A percentile compares a stretch with the other conserved stretches of the same genome.
Conservation (phyloP, 1,140 invertebrate genomes). For the Drosophila bocki region DNA sequence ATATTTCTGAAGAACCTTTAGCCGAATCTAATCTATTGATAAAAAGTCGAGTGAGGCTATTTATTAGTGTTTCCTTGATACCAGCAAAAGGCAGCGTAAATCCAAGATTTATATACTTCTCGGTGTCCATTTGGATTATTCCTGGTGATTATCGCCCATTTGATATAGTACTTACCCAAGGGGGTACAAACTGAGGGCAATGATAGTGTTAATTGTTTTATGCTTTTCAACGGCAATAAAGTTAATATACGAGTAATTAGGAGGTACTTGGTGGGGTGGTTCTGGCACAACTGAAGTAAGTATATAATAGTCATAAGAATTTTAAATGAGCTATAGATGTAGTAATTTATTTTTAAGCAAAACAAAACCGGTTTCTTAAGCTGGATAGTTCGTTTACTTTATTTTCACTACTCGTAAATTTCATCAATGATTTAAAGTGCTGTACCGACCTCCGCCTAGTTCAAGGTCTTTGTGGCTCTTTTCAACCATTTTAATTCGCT, state of each 20-base stretch:
- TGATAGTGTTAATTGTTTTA: constrained; percentile 39
- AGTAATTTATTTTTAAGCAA: too few species aligned
- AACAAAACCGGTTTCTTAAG: not conserved
- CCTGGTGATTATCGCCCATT: constrained; percentile 8
- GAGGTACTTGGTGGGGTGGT: not conserved
- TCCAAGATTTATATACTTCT: constrained; percentile 52
- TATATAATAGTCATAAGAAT: too few species aligned
- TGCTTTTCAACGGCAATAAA: constrained; percentile 10
- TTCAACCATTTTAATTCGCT: constrained; percentile 13
- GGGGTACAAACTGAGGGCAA: constrained; percentile 1
- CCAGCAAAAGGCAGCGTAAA: constrained; percentile 20
- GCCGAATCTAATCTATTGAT: constrained; percentile 64
- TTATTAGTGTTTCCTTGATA: constrained; percentile 26
- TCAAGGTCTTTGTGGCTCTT: not conserved
- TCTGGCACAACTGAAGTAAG: not conserved
- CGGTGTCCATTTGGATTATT: constrained; percentile 26
- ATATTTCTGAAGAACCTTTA: constrained; percentile 10
- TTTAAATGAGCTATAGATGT: not conserved
- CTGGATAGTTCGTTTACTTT: not conserved
- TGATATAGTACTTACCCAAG: constrained; percentile 3
- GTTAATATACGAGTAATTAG: not conserved
- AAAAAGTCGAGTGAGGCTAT: constrained; percentile 19
- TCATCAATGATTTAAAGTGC: not conserved
- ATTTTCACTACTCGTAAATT: not conserved
- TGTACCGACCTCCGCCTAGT: not conserved